Evolutionary conservation across 1,140 invertebrate genomes (phyloP), one percentile per base, ranked within the genome.

Genomic region (Drosophila mojavensis): DNA sequence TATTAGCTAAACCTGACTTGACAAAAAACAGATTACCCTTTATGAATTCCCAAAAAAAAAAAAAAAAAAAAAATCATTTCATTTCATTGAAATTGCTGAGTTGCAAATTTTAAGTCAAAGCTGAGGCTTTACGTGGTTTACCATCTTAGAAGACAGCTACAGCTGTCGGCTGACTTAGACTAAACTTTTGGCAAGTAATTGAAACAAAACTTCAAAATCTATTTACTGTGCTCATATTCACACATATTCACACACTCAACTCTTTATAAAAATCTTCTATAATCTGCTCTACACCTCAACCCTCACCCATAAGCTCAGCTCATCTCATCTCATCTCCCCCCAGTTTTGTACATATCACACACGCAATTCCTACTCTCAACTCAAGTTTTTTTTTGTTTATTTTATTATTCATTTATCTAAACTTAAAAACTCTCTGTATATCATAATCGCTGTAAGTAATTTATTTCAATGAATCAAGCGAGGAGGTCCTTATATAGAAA

Each of bases 401-500:
- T 65, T 10, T 48, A 17, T 41, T 39, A 11, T 39, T 39, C 58
- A 68, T 60, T 68, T 56, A 33, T 33, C 41, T 61, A 68, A 69
- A 63, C 45, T 69, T 36, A 62, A 69, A 39, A 71, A n/a, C 39
- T 79, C 62, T 71, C 63, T 76, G 66, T 75, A 54, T 62, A 50
- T 41, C 47, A 53, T 28, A 45, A 63, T 63, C 68, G 67, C 62
- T 69, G 78, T 79, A 79, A 79, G 78, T 79, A 79, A 79, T 79
- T 69, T 79, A 76, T 67, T 79, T 73, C 73, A 78, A 74, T 41
- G 70, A 77, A 69, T 78, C 75, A 39, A 78, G 63, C 56, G 56
- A 64, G 64, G 78, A 79, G 64, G 70, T 78, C 53, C 78, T 79
- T 47, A 79, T 79, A 59, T 79, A 78, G 63, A 15, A 43, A 43